Percentiles rank a stretch among this genome's conserved stretches.
phyloP scores from a whole-genome alignment of 2,888 invertebrate species.

The Agrotis clavis region DNA sequence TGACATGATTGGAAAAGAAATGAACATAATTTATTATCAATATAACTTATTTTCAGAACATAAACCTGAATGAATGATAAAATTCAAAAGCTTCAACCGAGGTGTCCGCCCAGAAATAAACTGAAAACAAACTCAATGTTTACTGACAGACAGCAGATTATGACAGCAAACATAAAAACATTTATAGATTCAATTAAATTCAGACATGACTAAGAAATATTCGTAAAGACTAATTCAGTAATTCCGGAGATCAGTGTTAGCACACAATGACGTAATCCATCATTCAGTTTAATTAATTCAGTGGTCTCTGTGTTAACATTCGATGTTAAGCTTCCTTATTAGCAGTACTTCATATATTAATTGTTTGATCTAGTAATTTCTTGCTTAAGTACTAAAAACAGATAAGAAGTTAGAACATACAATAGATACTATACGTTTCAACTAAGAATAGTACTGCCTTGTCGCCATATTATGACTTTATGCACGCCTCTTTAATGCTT shows the following conservation, averaged over 20 bases:
- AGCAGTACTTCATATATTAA: conserved; percentile 25
- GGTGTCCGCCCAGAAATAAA: neutral
- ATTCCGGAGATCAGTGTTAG: conserved; percentile 39
- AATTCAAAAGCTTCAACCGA: neutral
- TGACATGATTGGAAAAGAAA: no score
- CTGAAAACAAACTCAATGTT: neutral
- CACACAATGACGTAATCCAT: conserved; percentile 55
- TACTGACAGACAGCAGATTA: neutral
- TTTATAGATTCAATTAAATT: conserved; percentile 50
- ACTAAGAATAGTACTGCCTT: no score
- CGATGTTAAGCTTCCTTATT: conserved; percentile 30
- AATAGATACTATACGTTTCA: no score
- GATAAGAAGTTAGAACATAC: no score
- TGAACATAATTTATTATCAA: no score
- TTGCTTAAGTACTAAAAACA: neutral
- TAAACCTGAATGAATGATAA: neutral
- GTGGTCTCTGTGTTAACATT: conserved; percentile 42
- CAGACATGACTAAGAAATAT: conserved; percentile 38
- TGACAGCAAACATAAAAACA: conserved; percentile 27
- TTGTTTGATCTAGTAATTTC: conserved; percentile 10
- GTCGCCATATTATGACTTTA: no score
- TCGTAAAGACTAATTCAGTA: conserved; percentile 32
- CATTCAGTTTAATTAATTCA: conserved; percentile 56
- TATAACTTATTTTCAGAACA: neutral
- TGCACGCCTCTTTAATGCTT: no score